A percentile compares a stretch with the other conserved stretches of the same genome.
phyloP scores from a whole-genome alignment of 1,140 invertebrate genomes.

The Ostrea denselamellosa region DNA sequence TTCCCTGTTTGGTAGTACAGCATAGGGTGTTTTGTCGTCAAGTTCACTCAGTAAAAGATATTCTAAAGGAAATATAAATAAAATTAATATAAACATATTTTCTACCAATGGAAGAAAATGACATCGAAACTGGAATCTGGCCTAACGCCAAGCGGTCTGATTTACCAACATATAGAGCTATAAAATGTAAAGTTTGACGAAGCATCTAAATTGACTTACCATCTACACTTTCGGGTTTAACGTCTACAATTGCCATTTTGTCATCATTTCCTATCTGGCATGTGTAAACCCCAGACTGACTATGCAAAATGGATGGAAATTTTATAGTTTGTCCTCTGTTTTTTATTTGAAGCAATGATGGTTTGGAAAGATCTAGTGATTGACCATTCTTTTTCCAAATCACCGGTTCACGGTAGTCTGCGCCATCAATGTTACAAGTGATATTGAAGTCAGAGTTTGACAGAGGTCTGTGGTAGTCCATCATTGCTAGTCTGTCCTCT shows the following conservation, averaged over 20 bases:
- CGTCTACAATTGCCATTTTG: not conserved
- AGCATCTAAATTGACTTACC: not conserved
- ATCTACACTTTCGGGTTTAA: not conserved
- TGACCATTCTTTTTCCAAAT: not conserved
- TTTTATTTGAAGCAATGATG: not conserved
- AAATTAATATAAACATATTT: no score
- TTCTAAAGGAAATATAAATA: not conserved
- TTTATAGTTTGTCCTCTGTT: not conserved
- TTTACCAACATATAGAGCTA: not conserved
- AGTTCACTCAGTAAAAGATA: not conserved
- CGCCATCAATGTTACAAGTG: not conserved
- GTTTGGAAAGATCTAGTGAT: not conserved
- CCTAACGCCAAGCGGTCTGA: no score
- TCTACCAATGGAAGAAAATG: no score
- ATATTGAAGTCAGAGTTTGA: not conserved
- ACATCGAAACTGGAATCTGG: no score
- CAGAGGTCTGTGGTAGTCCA: not conserved
- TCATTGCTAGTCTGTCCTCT: not conserved
- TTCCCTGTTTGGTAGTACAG: not conserved
- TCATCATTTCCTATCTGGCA: not conserved
- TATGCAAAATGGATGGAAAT: not conserved
- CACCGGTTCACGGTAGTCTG: not conserved
- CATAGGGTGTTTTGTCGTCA: not conserved
- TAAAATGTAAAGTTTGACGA: not conserved
- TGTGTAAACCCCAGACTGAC: not conserved